These are phyloP conservation scores for Misgurnus anguillicaudatus DNA, from an alignment of 2,113 vertebrate genomes.

Conservation along the genomic window DNA sequence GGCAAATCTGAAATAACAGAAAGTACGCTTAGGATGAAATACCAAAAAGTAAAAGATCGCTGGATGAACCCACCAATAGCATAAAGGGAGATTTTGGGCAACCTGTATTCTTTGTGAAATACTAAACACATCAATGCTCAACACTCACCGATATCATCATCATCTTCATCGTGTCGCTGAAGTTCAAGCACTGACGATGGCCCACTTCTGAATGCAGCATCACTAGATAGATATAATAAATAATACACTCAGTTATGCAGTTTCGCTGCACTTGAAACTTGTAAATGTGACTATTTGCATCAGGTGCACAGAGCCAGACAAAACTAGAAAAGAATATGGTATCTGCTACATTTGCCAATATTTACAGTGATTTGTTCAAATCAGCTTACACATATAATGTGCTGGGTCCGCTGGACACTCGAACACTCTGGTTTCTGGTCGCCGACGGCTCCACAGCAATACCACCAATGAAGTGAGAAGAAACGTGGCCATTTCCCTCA, in stretches of 20 bases:
- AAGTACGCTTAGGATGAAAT: too few relatives aligned
- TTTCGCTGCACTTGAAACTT: neutral
- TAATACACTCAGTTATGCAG: neutral
- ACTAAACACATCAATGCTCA: neutral
- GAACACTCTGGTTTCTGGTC: neutral
- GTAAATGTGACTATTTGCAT: too few relatives aligned
- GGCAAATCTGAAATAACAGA: constrained; percentile 57
- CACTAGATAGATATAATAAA: neutral
- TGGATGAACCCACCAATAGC: too few relatives aligned
- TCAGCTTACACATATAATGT: constrained; percentile 35
- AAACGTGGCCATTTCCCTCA: neutral
- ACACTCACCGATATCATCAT: constrained; percentile 42
- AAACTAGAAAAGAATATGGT: too few relatives aligned
- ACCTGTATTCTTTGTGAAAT: neutral
- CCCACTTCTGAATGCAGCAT: constrained; percentile 62
- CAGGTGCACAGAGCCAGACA: too few relatives aligned
- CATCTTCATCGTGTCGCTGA: constrained; percentile 51
- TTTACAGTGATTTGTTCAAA: neutral
- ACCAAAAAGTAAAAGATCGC: too few relatives aligned
- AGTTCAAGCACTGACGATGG: constrained; percentile 67
- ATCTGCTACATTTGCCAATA: neutral
- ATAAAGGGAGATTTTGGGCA: neutral
- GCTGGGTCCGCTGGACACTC: constrained; percentile 31
- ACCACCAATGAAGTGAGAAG: constrained; percentile 25
- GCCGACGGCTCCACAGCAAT: constrained; percentile 19